These are phyloP conservation scores for Drosophila formosana DNA, from an alignment of 2,888 invertebrate species.

Conservation along the genomic window DNA sequence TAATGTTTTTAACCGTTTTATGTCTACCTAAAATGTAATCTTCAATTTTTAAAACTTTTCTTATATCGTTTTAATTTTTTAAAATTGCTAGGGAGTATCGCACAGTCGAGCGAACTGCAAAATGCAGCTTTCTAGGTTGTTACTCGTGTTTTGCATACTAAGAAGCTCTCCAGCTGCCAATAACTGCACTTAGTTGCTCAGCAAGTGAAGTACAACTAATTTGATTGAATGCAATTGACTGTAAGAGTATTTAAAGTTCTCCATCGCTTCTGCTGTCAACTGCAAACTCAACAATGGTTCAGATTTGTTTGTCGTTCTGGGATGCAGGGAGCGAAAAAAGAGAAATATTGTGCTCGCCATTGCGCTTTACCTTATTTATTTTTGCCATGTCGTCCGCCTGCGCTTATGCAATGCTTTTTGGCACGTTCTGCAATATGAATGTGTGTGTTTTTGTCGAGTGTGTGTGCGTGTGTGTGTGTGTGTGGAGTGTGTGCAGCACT, in stretches of 20 bases:
- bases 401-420: conserved; percentile 74
- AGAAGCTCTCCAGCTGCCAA: background rate
- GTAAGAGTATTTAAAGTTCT: conserved; percentile 21
- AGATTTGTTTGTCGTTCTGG: conserved; percentile 68
- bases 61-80: too few relatives aligned
- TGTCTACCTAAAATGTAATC: too few relatives aligned
- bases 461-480: conserved; percentile 14
- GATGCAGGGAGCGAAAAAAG: conserved; percentile 34
- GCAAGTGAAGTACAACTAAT: background rate
- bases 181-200: background rate
- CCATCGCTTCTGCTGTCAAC: background rate
- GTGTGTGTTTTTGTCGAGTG: conserved; percentile 15
- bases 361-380: conserved; percentile 63
- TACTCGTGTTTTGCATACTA: too few relatives aligned
- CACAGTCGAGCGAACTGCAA: too few relatives aligned
- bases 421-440: conserved; percentile 55
- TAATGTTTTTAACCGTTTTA: too few relatives aligned
- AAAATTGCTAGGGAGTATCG: too few relatives aligned
- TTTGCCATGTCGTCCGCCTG: conserved; percentile 68
- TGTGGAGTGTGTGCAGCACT: conserved; percentile 54
- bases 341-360: conserved; percentile 56
- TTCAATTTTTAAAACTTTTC: too few relatives aligned
- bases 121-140: background rate
- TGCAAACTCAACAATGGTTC: conserved; percentile 16
- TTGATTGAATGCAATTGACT: conserved; percentile 3